phyloP scores from a whole-genome alignment of 2,888 invertebrate species.

The Macaria notata region DNA sequence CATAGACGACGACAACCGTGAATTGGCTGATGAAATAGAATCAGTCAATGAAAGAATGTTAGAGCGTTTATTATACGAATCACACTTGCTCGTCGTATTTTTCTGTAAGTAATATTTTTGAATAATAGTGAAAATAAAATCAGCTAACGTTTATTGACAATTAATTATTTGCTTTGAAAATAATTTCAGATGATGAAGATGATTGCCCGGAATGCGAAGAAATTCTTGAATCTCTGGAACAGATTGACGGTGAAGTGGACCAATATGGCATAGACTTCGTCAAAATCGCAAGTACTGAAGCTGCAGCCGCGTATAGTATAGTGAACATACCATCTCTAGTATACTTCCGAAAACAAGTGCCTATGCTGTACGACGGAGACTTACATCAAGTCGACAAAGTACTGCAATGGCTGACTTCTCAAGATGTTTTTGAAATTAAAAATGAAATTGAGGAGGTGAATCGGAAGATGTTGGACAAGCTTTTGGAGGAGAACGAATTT shows the following conservation, averaged over 20 bases:
- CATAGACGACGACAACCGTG: constrained; percentile 95
- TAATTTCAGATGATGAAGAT: constrained; percentile 86
- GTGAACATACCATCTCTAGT: constrained; percentile 93
- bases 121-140: neutral
- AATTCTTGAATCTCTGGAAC: constrained; percentile 94
- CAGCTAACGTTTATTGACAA: neutral
- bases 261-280: constrained; percentile 97
- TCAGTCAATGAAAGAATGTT: constrained; percentile 95
- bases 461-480: constrained; percentile 96
- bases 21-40: constrained; percentile 96
- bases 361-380: constrained; percentile 95
- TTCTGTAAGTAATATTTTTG: constrained; percentile 86
- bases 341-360: constrained; percentile 92
- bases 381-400: constrained; percentile 93
- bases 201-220: constrained; percentile 96
- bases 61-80: constrained; percentile 91
- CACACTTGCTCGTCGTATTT: constrained; percentile 94
- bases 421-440: constrained; percentile 96
- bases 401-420: constrained; percentile 94
- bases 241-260: constrained; percentile 97
- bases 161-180: neutral
- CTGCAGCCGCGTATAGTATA: constrained; percentile 91
- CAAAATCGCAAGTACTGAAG: constrained; percentile 92
- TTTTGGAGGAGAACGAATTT: constrained; percentile 97
- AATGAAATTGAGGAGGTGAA: constrained; percentile 99